Conservation (phyloP, 2,888 invertebrate species). For the Liposcelis brunnea region DNA sequence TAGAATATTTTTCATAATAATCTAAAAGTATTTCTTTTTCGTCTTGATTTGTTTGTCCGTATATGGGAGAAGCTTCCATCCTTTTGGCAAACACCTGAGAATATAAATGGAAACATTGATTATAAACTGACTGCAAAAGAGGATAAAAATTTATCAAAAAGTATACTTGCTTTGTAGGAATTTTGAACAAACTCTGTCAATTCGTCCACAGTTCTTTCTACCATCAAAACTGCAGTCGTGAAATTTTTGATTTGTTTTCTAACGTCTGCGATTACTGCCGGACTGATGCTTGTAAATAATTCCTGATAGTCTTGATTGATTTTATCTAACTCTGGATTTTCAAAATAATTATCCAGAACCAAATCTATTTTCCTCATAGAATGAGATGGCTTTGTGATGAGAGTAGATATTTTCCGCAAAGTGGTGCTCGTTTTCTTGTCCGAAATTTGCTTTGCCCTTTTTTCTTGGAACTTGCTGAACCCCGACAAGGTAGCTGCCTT, state of each 20-base stretch:
- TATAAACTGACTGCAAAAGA: background rate
- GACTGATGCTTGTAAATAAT: constrained; percentile 16
- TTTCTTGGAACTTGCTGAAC: constrained; percentile 74
- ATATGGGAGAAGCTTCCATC: constrained; percentile 46
- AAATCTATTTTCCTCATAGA: background rate
- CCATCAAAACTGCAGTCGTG: background rate
- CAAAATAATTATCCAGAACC: constrained; percentile 10
- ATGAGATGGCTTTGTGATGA: background rate
- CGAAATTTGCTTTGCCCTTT: constrained; percentile 52
- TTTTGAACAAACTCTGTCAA: constrained; percentile 80
- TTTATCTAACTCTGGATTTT: constrained; percentile 33
- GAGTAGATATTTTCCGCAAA: background rate
- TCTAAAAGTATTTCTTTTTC: constrained; percentile 70
- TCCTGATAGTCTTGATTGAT: constrained; percentile 28
- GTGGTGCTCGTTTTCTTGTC: constrained; percentile 44
- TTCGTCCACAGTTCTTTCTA: constrained; percentile 46
- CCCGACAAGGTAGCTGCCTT: constrained; percentile 29
- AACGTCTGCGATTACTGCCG: background rate
- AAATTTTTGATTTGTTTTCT: constrained; percentile 1
- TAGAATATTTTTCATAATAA: constrained; percentile 85
- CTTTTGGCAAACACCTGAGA: constrained; percentile 44
- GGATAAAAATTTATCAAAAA: constrained; percentile 20
- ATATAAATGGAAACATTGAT: constrained; percentile 11
- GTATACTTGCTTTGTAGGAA: constrained; percentile 42
- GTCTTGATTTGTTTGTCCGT: constrained; percentile 37